Evolutionary conservation across 2,113 vertebrate genomes (phyloP).

Genomic region (Takifugu bimaculatus): DNA sequence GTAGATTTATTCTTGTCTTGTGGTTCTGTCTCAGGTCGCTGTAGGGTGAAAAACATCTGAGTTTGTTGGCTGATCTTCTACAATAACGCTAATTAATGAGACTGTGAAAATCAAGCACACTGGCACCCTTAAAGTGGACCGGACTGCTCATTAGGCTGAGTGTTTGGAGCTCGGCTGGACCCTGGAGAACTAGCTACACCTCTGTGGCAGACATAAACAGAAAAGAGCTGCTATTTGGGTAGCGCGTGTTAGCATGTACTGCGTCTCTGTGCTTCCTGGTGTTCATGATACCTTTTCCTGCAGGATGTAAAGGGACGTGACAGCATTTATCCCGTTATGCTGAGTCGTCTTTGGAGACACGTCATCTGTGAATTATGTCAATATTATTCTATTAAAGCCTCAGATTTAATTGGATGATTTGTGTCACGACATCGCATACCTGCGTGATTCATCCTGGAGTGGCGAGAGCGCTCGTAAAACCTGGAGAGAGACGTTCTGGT

Average conservation of each 20-base stretch:
- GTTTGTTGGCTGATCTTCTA: too few relatives aligned
- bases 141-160: too few relatives aligned
- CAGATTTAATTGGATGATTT: not conserved
- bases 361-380: constrained; percentile 67
- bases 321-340: constrained; percentile 80
- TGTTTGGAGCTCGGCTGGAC: too few relatives aligned
- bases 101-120: too few relatives aligned
- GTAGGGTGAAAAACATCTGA: too few relatives aligned
- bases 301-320: constrained; percentile 85
- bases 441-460: constrained; percentile 20
- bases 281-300: constrained; percentile 83
- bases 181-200: too few relatives aligned
- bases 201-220: too few relatives aligned
- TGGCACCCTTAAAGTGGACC: too few relatives aligned
- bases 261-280: not conserved
- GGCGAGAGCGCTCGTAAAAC: constrained; percentile 23
- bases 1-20: too few relatives aligned
- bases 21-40: too few relatives aligned
- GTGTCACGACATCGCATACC: constrained; percentile 24
- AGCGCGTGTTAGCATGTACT: not conserved
- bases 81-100: too few relatives aligned
- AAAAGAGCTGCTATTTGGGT: not conserved
- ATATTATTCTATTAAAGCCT: not conserved
- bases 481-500: constrained; percentile 46
- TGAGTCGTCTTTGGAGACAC: constrained; percentile 69